Conservation (phyloP, 1,140 invertebrate genomes). For the Mylabris phalerata region DNA sequence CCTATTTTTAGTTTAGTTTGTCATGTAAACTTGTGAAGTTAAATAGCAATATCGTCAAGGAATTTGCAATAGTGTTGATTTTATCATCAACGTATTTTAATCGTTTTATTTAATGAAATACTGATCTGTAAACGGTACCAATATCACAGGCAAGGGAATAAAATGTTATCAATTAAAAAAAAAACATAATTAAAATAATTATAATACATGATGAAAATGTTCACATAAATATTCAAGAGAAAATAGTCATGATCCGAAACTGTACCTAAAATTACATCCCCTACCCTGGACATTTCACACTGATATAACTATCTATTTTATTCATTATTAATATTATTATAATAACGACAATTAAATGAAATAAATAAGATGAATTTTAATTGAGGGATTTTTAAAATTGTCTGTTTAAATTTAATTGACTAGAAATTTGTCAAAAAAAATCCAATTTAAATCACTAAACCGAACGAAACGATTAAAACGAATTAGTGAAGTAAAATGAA, state of each 20-base stretch:
- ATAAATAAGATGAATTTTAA: conserved; percentile 13
- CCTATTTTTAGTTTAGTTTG: background rate
- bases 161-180: conserved; percentile 9
- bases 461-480: too few relatives aligned
- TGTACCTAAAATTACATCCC: conserved; percentile 22
- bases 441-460: too few relatives aligned
- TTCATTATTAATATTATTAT: conserved; percentile 16
- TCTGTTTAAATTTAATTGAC: conserved; percentile 19
- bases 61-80: conserved; percentile 1
- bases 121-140: conserved; percentile 28
- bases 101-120: conserved; percentile 23
- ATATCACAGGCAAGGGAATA: conserved; percentile 29
- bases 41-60: conserved; percentile 10
- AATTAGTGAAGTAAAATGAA: too few relatives aligned
- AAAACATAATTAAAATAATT: background rate
- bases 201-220: conserved; percentile 1
- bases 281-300: conserved; percentile 34
- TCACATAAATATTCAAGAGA: background rate
- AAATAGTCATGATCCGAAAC: conserved; percentile 11
- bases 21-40: background rate
- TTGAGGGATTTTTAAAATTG: conserved; percentile 3
- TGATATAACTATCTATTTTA: conserved; percentile 27
- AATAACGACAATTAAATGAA: conserved; percentile 13
- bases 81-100: conserved; percentile 3
- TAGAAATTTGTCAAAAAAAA: conserved; percentile 7